Base-by-base conservation (phyloP, 2,888 invertebrate genomes). In the Tetramorium bicarinatum region DNA sequence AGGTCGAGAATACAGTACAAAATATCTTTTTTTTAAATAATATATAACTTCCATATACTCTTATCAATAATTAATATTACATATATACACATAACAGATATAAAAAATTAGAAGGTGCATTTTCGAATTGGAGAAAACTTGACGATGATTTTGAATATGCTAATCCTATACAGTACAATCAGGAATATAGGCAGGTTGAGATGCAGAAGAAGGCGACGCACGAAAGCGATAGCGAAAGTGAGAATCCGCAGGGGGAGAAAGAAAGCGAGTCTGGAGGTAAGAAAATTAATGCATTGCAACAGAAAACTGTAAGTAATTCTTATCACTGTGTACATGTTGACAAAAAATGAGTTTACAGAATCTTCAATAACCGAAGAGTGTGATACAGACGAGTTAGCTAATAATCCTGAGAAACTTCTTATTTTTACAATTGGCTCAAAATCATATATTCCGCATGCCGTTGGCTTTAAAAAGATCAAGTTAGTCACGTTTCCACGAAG, bases 371-470 rank as follows among this genome's bases (percentile, higher is more conserved):
- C 88, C 7, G 92, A 94, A 80, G 93, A 92, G 52, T 93, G 93
- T 83, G 94, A 95, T 54, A 91, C 92, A 21, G 95, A 95, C 54
- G 96, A 96, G 83, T 93, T 95, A 74, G 95, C 95, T 64, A 96
- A 96, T 84, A 95, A 96, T 89, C 95, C 96, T 85, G 96, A 97
- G 90, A 98, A 97, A 93, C 97, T 97, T 94, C 95, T 98, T 34
- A 98, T 98, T 88, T 98, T 98, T 94, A 97, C 98, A 1, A 97
- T 97, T 38, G 98, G 98, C 0, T 97, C 97, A 7, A 96, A 97
- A 94, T 98, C 98, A 0, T 98, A 97, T 92, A 97, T 97, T 0
- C 98, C 98, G 0, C 98, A 98, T 95, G 97, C 98, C 95, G 97
- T 98, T 88, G 97, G 97, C 54, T 97, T 97, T 89, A 97, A 97